Conservation (phyloP, 2,113 vertebrate genomes). For the Tachysurus fulvidraco region DNA sequence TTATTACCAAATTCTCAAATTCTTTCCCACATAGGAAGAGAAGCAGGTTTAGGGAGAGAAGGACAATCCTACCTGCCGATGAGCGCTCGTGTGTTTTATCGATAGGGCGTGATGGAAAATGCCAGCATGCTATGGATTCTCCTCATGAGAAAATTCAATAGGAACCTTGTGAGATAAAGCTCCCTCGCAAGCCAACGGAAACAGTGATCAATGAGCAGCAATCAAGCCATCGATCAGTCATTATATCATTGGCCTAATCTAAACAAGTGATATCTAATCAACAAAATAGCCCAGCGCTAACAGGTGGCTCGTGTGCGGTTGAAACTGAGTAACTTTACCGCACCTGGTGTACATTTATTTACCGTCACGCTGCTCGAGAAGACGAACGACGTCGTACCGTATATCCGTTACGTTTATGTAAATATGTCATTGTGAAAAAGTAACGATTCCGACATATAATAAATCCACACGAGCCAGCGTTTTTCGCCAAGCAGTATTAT, state of each 20-base stretch:
- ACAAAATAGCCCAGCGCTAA: conserved; percentile 49
- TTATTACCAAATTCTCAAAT: neutral
- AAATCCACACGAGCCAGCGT: conserved; percentile 14
- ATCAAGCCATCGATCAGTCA: conserved; percentile 63
- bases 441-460: neutral
- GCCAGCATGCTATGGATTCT: conserved; percentile 46
- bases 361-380: neutral
- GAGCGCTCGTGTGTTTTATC: conserved; percentile 37
- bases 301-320: conserved; percentile 43
- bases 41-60: neutral
- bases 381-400: neutral
- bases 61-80: neutral
- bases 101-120: conserved; percentile 62
- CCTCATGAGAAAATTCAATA: conserved; percentile 58
- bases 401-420: neutral
- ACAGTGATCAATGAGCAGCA: conserved; percentile 62
- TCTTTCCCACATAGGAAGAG: neutral
- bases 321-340: neutral
- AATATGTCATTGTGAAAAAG: neutral
- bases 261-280: conserved; percentile 61
- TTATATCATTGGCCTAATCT: conserved; percentile 62
- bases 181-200: conserved; percentile 53
- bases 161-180: conserved; percentile 51
- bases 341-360: conserved; percentile 1
- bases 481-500: conserved; percentile 43